Evolutionary conservation across 2,888 invertebrate species (phyloP).

Genomic region (Polia nebulosa): DNA sequence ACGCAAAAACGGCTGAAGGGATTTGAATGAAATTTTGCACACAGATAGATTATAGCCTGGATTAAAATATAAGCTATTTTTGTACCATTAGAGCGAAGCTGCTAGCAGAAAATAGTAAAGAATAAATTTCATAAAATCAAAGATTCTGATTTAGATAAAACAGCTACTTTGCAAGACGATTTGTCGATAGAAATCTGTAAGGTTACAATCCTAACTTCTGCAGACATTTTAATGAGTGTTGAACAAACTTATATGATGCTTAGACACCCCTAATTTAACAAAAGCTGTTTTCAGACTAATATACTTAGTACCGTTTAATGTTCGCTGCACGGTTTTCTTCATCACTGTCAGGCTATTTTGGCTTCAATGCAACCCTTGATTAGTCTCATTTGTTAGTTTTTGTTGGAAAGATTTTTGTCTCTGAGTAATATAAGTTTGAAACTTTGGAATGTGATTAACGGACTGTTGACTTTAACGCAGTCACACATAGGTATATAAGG

Average conservation of each 20-base stretch:
- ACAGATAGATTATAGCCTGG: no score
- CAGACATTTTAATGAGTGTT: conserved; percentile 56
- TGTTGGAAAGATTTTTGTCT: not conserved
- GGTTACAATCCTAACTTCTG: conserved; percentile 34
- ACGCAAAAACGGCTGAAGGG: no score
- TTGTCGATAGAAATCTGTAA: conserved; percentile 35
- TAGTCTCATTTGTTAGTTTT: conserved; percentile 23
- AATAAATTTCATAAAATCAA: conserved; percentile 23
- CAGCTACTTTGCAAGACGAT: conserved; percentile 42
- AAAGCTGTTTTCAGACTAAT: conserved; percentile 47
- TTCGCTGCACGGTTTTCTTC: conserved; percentile 31
- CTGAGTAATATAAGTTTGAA: not conserved
- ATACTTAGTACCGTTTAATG: conserved; percentile 37
- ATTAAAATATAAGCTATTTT: no score
- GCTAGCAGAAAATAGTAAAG: conserved; percentile 3
- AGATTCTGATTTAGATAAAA: conserved; percentile 50
- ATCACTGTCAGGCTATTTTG: conserved; percentile 14
- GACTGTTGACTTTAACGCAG: no score
- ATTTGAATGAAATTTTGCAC: no score
- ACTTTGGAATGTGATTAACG: not conserved
- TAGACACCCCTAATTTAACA: conserved; percentile 42
- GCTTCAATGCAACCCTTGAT: conserved; percentile 25
- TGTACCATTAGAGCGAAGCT: no score
- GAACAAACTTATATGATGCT: conserved; percentile 45
- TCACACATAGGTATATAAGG: not conserved